phyloP scores from a whole-genome alignment of 1,140 invertebrate species.

The Ostrea denselamellosa region DNA sequence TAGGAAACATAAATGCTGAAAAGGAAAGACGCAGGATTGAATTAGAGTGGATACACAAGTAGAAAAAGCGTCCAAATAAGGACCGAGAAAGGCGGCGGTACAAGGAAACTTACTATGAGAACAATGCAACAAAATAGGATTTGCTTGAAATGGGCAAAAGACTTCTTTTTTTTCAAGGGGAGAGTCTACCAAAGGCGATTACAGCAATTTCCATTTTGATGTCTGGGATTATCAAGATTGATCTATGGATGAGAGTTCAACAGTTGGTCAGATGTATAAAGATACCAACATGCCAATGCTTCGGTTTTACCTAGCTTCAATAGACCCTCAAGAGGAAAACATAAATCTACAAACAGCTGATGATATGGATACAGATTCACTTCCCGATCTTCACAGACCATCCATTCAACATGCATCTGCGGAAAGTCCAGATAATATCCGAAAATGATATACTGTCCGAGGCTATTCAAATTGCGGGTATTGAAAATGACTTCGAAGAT shows the following conservation, averaged over 20 bases:
- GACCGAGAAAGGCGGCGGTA: conserved; percentile 45
- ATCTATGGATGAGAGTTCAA: conserved; percentile 33
- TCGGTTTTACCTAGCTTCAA: conserved; percentile 46
- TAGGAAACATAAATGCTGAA: too few species aligned
- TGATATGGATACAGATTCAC: conserved; percentile 7
- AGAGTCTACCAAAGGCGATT: background rate
- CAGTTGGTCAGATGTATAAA: conserved; percentile 43
- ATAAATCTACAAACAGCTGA: background rate
- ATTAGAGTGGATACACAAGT: conserved; percentile 12
- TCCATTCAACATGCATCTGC: background rate
- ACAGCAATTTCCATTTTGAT: background rate
- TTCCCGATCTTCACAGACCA: too few species aligned
- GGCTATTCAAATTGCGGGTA: too few species aligned
- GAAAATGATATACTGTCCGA: background rate
- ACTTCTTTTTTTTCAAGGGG: conserved; percentile 54
- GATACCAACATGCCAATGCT: conserved; percentile 48
- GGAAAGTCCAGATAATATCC: background rate
- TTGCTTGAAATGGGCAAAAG: background rate
- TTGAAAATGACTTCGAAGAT: background rate
- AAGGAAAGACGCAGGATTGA: too few species aligned
- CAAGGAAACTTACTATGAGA: conserved; percentile 47
- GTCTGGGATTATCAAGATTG: conserved; percentile 36
- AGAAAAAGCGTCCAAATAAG: conserved; percentile 40
- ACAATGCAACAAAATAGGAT: conserved; percentile 43
- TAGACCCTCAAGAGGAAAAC: background rate